Percentiles rank a stretch among this genome's conserved stretches.
phyloP scores from a whole-genome alignment of 1,140 invertebrate genomes.

The Platyscapa corneri region DNA sequence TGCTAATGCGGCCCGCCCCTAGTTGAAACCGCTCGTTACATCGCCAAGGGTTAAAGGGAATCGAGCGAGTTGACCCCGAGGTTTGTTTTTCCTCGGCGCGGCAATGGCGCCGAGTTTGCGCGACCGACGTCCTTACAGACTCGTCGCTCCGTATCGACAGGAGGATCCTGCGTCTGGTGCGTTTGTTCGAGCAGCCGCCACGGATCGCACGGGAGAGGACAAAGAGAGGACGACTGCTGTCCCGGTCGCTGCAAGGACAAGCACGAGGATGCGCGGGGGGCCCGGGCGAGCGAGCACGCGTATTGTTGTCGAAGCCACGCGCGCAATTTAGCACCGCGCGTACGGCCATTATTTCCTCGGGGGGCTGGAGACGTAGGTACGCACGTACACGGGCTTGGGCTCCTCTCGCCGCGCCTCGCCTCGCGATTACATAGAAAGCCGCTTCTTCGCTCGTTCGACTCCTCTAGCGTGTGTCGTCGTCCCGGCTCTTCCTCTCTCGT shows the following conservation, averaged over 20 bases:
- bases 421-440: not conserved
- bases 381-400: too few species aligned
- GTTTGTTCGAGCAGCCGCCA: too few species aligned
- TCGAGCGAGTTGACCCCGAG: not conserved
- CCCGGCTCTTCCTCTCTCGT: not conserved
- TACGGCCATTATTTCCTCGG: not conserved
- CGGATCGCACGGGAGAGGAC: too few species aligned
- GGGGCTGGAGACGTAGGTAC: too few species aligned
- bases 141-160: too few species aligned
- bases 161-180: too few species aligned
- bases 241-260: not conserved
- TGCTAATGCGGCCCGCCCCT: constrained; percentile 30
- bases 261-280: not conserved
- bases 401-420: not conserved
- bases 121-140: not conserved
- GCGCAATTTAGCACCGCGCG: not conserved
- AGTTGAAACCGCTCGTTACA: constrained; percentile 21
- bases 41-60: not conserved
- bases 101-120: not conserved
- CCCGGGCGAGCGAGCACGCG: too few species aligned
- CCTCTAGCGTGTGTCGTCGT: not conserved
- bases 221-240: not conserved
- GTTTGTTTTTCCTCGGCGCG: not conserved
- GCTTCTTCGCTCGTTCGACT: not conserved
- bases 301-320: not conserved